Evolutionary conservation across 2,113 vertebrate species (phyloP), one percentile per base, ranked within the genome.

Genomic region (Sprattus sprattus): DNA sequence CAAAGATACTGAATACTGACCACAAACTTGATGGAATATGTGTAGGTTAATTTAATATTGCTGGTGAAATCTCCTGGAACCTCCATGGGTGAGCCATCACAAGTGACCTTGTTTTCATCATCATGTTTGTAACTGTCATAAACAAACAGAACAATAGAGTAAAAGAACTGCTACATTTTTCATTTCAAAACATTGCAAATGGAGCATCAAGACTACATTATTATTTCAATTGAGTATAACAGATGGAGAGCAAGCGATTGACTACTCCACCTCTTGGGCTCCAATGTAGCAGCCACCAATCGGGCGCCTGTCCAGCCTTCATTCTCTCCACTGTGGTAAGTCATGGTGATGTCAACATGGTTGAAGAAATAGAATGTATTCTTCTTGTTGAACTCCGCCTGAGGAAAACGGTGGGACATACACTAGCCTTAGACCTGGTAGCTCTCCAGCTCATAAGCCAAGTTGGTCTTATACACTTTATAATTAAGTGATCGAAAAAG

Each of bases 331-430:
- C 95, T 93, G 91, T 99, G 98, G 93, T 97, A 99, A 50, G 91
- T 90, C 88, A 99, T 98, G 88, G 92, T 97, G 90, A 99, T 99
- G 90, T 99, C 97, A 89, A 99, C 96, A 0, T 99, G 98, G 91
- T 99, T 99, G 94, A 99, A 99, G 89, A 99, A 92, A 85, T 99
- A 99, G 91, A 95, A 99, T 0, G 97, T 99, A 90, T 97, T 96
- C 90, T 95, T 97, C 88, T 96, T 97, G 89, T 97, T 96, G 92
- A 99, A 99, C 85, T 98, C 96, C 39, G 96, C 89, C 98, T 99
- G 60, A 67, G 39, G 81, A 60, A 28, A 25, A 2, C 86, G 20
- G 13, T 16, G 57, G 32, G 0, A 85, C 78, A 32, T 15, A 50
- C 9, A 20, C 25, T 44, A 49, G 6, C 49, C 9, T 60, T 20